Evolutionary conservation across 2,888 invertebrate genomes (phyloP), one percentile per base, ranked within the genome.

Genomic region (Aromia moschata): DNA sequence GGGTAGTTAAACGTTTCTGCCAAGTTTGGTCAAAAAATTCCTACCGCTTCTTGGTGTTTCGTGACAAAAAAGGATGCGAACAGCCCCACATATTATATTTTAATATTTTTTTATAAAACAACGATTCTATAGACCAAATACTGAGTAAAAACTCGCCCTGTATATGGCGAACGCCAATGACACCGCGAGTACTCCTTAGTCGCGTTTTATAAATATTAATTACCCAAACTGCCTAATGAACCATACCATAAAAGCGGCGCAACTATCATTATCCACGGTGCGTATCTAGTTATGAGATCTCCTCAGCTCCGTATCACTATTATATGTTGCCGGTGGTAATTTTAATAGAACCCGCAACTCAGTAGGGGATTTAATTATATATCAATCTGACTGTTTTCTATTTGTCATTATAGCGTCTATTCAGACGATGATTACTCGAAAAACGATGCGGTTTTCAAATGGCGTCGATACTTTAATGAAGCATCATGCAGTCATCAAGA

Each of bases 271-370:
- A 47, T 47, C 20, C 47, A 10, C 47, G 3, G 20, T 38, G 14
- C 15, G 17, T 47, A 49, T 49, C 38, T 49, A 49, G 37, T 49
- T 49, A 49, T 37, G 25, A 38, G 49, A 49, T 49, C 49, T 49
- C 18, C 36, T 52, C 45, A 52, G 52, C 20, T 40, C 51, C 52
- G 52, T 58, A 58, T 58, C 46, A 52, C 45, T 40, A 40, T 58
- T 58, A 52, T 58, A 52, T n/a, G 52, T 40, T 33, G 25, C 18
- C 37, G 11, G 41, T 36, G 56, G 36, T 56, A 56, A 51, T 56
- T 38, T 37, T 49, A 49, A 49, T 49, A 49, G 25, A 49, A 20
- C 38, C 38, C 36, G 20, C 17, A 10, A 15, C 49, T 25, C 49
- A 15, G 49, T 38, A 38, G 49, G 49, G 15, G 38, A 14, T 38